Base-by-base conservation (phyloP, 2,113 vertebrate species). In the Heterotilapia buettikoferi region DNA sequence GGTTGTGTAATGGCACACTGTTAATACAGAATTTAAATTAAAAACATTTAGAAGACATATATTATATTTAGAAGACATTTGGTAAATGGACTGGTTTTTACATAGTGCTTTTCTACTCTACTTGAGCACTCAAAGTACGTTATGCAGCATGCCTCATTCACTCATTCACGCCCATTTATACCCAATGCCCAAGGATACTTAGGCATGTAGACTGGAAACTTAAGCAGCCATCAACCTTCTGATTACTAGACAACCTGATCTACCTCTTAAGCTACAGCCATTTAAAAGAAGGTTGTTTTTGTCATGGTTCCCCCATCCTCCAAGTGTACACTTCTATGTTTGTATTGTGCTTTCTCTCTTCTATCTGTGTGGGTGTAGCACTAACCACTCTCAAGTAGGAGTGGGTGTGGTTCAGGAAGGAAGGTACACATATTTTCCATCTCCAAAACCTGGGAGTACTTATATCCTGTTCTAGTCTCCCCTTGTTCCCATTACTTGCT, bases 11-110 rank as follows among this genome's bases (percentile, higher is more conserved):
- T 36, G 66, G 76, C 83, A 89, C 6, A 4, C 66, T 57, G 78
- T 78, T 52, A 79, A 88, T 19, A 26, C n/a, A 57, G 3, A 86
- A 66, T 45, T 76, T 59, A 53, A 63, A 53, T 71, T 88, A 29
- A 90, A 89, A 88, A 89, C 40, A 79, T 84, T 63, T 47, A 71
- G 82, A 85, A 56, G 18, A n/a, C n/a, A n/a, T n/a, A n/a, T n/a
- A n/a, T n/a, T n/a, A 38, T 6, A 71, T 43, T 9, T 14, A 40
- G 36, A 66, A 66, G 61, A 66, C 33, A 21, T 66, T 66, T 66
- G 4, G 33, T 66, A 8, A 13, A 66, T 66, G 33, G 61, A 13
- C 4, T 21, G 31, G 31, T 7, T 38, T 31, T 38, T 38, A 66
- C 59, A n/a, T n/a, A 66, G 6, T 36, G 33, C 19, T 38, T 66